A percentile compares a stretch with the other conserved stretches of the same genome.
Evolutionary conservation across 1,140 invertebrate species (phyloP).

Genomic region (Latrodectus geometricus): DNA sequence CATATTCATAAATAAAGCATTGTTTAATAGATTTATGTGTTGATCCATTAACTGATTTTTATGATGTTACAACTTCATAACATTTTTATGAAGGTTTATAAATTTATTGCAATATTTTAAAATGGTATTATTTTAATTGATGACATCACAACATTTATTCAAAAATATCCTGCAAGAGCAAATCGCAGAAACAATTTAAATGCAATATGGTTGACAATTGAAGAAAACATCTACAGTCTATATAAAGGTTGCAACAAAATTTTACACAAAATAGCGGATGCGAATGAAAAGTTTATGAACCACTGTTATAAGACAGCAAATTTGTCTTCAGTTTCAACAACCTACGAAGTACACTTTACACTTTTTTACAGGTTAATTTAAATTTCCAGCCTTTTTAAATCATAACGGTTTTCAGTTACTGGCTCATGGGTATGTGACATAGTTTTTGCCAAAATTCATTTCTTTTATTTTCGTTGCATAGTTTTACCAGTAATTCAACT

Average conservation of each 20-base stretch:
- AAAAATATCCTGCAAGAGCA: neutral
- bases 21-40: neutral
- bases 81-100: neutral
- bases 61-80: neutral
- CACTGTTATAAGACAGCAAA: no score
- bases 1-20: conserved; percentile 24
- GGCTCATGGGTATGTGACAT: no score
- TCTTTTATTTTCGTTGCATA: no score
- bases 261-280: conserved; percentile 3
- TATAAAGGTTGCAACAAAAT: neutral
- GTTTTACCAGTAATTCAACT: no score
- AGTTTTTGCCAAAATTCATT: no score
- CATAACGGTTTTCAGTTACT: no score
- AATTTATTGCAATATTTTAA: neutral
- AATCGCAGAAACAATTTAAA: neutral
- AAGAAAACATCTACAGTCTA: neutral
- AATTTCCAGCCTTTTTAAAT: no score
- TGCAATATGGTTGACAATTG: conserved; percentile 3
- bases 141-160: neutral
- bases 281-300: conserved; percentile 12
- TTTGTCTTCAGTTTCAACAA: no score
- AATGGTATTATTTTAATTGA: neutral
- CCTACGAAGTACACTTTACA: no score
- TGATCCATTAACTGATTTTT: neutral
- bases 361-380: no score